Evolutionary conservation across 2,113 vertebrate genomes (phyloP).

Genomic region (Machaerirhynchus nigripectus): DNA sequence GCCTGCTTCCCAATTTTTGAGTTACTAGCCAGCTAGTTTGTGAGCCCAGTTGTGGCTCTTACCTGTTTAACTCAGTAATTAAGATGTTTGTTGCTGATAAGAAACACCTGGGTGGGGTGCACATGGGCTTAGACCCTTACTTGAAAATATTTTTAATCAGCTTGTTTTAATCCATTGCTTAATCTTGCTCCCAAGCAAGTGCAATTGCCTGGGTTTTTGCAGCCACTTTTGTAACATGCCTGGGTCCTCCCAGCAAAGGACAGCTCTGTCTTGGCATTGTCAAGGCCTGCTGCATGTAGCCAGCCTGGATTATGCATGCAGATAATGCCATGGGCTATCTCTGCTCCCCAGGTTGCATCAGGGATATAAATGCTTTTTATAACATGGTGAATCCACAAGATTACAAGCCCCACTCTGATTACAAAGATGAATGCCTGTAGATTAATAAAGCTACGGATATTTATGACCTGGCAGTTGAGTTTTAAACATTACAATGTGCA

Average conservation of each 20-base stretch:
- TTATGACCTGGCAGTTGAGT: slow-evolving; percentile 42
- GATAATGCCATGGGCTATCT: slow-evolving; percentile 43
- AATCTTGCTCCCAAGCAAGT: background rate
- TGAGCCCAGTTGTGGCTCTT: background rate
- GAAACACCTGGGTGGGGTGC: background rate
- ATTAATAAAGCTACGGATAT: slow-evolving; percentile 42
- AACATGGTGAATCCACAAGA: slow-evolving; percentile 20
- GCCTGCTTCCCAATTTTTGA: slow-evolving; percentile 9
- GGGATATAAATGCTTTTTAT: slow-evolving; percentile 6
- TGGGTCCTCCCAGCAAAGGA: background rate
- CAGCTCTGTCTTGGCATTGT: background rate
- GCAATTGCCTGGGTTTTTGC: background rate
- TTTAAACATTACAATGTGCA: slow-evolving; percentile 39
- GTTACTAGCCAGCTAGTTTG: slow-evolving; percentile 27
- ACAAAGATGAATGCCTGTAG: slow-evolving; percentile 27
- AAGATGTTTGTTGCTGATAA: background rate
- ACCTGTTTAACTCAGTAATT: slow-evolving; percentile 10
- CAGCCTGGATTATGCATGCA: background rate
- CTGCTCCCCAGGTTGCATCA: slow-evolving; percentile 12
- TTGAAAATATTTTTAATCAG: background rate
- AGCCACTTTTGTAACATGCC: background rate
- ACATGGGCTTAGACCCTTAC: background rate
- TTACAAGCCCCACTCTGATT: slow-evolving; percentile 44
- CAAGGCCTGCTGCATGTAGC: background rate
- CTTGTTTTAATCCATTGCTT: background rate